A percentile compares a stretch with the other conserved stretches of the same genome.
Evolutionary conservation across 1,140 invertebrate species (phyloP).

Genomic region (Cataglyphis hispanica): DNA sequence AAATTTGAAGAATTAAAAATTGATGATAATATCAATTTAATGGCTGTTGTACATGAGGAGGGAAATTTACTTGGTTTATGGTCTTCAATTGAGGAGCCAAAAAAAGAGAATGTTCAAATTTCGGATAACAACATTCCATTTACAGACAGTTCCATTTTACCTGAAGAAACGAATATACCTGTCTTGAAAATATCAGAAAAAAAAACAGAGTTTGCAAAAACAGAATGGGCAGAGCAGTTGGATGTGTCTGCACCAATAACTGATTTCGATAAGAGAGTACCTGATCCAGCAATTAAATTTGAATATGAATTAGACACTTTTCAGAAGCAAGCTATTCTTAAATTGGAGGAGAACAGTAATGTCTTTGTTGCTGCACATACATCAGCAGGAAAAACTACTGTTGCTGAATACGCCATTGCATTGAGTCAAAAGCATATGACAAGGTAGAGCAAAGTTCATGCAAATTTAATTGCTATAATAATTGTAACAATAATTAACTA

Average conservation of each 20-base stretch:
- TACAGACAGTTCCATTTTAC: conserved; percentile 80
- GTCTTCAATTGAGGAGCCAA: conserved; percentile 51
- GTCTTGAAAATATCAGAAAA: conserved; percentile 87
- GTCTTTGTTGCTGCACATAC: conserved; percentile 99
- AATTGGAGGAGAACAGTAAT: conserved; percentile 96
- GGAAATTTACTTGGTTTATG: conserved; percentile 71
- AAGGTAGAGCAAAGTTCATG: conserved; percentile 86
- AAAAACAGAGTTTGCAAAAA: conserved; percentile 79
- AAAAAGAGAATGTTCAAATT: conserved; percentile 25
- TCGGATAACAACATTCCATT: conserved; percentile 36
- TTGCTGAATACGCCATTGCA: conserved; percentile 99
- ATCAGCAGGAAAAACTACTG: conserved; percentile 99
- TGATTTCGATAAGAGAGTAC: conserved; percentile 94
- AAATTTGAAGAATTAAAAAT: conserved; percentile 30
- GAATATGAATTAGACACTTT: conserved; percentile 98
- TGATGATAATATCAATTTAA: conserved; percentile 79
- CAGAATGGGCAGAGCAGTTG: conserved; percentile 95
- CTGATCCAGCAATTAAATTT: conserved; percentile 94
- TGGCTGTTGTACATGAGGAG: conserved; percentile 79
- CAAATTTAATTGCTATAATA: too few species aligned
- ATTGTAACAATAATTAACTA: neutral
- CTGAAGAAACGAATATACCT: conserved; percentile 83
- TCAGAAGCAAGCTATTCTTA: conserved; percentile 98
- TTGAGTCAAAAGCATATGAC: conserved; percentile 97
- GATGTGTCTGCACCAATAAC: conserved; percentile 92